Base-by-base conservation (phyloP, 2,888 invertebrate genomes). In the Molorchus minor region DNA sequence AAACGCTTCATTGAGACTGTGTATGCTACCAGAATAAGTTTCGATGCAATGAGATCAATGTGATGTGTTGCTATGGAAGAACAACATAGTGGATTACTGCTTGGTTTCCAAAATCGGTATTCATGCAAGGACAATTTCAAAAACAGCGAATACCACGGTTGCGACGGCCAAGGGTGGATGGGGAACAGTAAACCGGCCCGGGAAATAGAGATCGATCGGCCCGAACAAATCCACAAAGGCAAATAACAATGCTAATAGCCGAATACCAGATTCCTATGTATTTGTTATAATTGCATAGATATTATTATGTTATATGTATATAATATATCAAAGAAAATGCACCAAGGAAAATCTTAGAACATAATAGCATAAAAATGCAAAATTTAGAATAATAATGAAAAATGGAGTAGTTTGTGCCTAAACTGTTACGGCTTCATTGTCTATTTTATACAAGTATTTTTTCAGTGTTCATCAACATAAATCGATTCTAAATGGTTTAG, bases 391-490 rank as follows among this genome's bases (percentile, higher is more conserved):
- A n/a, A n/a, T n/a, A n/a, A n/a, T n/a, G n/a, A n/a, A n/a, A n/a
- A n/a, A n/a, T n/a, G n/a, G n/a, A n/a, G n/a, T n/a, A n/a, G n/a
- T n/a, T n/a, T n/a, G n/a, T n/a, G 47, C 47, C 33, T 33, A 33
- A 8, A 17, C 19, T 19, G 69, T 71, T 59, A 62, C 58, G 54
- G 62, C 67, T 59, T 69, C 68, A 49, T 70, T 57, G 69, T 71
- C 57, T 46, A 67, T 70, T 64, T 54, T 61, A 38, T 54, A 43
- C 16, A 54, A 53, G 19, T 69, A 35, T 61, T 59, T 35, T 66
- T 66, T 70, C 69, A 47, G 68, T 67, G 65, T 67, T 67, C 40
- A 64, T 71, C 43, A 70, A 57, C 51, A 58, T 58, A 25, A 53
- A 49, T 29, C n/a, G 46, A 33, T 44, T 58, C 52, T 40, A 71